These are phyloP conservation scores for Tortrix viridana DNA, from an alignment of 2,888 invertebrate species.

Conservation along the genomic window DNA sequence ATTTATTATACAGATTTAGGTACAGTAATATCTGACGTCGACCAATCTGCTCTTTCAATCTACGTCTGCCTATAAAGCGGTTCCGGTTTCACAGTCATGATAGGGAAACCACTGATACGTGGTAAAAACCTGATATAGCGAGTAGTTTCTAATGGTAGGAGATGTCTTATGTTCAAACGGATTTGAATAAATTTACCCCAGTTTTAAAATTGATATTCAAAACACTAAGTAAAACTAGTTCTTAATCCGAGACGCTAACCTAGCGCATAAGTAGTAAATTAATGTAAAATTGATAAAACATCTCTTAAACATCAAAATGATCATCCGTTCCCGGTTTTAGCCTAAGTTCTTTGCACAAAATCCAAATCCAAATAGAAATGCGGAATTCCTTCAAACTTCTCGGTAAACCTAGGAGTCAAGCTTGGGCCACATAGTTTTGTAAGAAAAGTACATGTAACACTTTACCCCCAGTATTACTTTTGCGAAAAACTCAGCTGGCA, in stretches of 20 bases:
- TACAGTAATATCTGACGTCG: too few relatives aligned
- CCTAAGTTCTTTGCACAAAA: neutral
- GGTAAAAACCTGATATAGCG: constrained; percentile 9
- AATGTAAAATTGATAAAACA: too few relatives aligned
- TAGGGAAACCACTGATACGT: constrained; percentile 19
- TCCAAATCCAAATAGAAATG: constrained; percentile 8
- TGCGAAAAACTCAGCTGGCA: constrained; percentile 29
- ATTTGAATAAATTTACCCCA: too few relatives aligned
- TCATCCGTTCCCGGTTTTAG: constrained; percentile 2
- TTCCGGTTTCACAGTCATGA: constrained; percentile 18
- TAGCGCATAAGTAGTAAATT: too few relatives aligned
- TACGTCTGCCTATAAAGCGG: too few relatives aligned
- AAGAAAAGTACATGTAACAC: constrained; percentile 33
- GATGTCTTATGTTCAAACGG: too few relatives aligned
- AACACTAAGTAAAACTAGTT: too few relatives aligned
- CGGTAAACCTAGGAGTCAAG: constrained; percentile 25
- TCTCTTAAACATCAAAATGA: too few relatives aligned
- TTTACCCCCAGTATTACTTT: constrained; percentile 49
- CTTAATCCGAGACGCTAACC: too few relatives aligned
- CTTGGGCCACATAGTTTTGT: constrained; percentile 25
- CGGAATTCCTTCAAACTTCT: constrained; percentile 17
- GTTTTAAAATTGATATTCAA: too few relatives aligned
- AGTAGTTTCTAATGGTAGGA: constrained; percentile 15
- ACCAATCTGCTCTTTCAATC: too few relatives aligned
- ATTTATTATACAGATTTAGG: too few relatives aligned